Conservation (phyloP, 92 coral and sea anemone species). For the Zoanthus sociatus region DNA sequence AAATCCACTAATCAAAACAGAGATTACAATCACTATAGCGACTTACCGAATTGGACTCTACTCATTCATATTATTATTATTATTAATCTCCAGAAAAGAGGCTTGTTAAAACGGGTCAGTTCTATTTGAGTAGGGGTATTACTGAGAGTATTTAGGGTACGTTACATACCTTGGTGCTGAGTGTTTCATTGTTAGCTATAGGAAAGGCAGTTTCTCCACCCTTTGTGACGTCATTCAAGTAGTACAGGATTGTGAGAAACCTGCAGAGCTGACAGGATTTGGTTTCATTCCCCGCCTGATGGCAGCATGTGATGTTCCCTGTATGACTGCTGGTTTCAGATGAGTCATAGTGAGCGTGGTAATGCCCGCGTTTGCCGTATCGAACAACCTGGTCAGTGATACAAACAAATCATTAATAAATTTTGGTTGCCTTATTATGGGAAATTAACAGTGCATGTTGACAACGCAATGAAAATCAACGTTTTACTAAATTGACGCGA, state of each 20-base stretch:
- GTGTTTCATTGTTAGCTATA: constrained; percentile 18
- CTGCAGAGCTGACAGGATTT: constrained; percentile 8
- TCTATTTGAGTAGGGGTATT: too few species aligned
- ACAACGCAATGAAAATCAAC: too few species aligned
- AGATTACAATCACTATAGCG: too few species aligned
- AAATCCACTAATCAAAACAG: too few species aligned
- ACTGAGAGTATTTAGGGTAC: too few species aligned
- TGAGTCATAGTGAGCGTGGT: constrained; percentile 42
- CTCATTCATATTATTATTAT: too few species aligned
- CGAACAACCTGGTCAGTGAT: constrained; percentile 16
- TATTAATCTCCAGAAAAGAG: too few species aligned
- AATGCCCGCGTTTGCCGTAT: constrained; percentile 14
- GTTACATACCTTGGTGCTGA: constrained; percentile 10
- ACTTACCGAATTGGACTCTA: too few species aligned
- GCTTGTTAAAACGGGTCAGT: too few species aligned
- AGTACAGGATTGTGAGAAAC: constrained; percentile 28
- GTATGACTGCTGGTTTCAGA: background rate
- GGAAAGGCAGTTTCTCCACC: constrained; percentile 44
- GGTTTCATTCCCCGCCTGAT: constrained; percentile 19
- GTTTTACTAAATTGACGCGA: too few species aligned
- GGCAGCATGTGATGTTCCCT: constrained; percentile 37
- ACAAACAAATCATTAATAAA: background rate
- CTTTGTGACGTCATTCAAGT: constrained; percentile 25
- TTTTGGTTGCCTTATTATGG: too few species aligned
- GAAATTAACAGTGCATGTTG: too few species aligned